Evolutionary conservation across 2,797 vertebrate species (phyloP).

Genomic region (Malurus leucopterus): DNA sequence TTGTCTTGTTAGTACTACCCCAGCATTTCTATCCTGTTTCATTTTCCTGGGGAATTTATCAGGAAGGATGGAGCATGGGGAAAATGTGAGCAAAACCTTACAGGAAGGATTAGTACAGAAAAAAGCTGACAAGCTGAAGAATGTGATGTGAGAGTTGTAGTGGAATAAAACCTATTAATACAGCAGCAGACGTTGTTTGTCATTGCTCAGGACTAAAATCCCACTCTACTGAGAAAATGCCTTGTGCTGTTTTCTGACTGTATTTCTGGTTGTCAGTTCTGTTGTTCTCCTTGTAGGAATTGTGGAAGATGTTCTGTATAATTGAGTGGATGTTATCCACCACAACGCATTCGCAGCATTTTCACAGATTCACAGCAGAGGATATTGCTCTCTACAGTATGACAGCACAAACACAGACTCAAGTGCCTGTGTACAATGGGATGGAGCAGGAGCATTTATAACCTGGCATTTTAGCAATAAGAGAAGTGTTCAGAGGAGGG

Average conservation of each 20-base stretch:
- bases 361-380: background rate
- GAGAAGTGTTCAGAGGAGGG: background rate
- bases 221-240: background rate
- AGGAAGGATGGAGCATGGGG: background rate
- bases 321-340: background rate
- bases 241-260: background rate
- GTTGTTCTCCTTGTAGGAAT: background rate
- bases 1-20: background rate
- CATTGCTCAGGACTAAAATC: background rate
- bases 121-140: background rate
- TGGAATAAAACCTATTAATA: background rate
- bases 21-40: background rate
- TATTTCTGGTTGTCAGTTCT: background rate
- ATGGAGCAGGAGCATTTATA: background rate
- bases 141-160: background rate
- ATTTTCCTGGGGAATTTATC: background rate
- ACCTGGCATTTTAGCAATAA: background rate
- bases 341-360: rapidly evolving
- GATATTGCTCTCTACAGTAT: background rate
- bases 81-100: background rate
- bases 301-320: background rate
- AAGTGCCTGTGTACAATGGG: background rate
- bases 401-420: background rate
- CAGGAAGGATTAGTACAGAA: background rate
- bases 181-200: background rate